phyloP scores from a whole-genome alignment of 2,888 invertebrate genomes.

The Platynereis dumerilii region DNA sequence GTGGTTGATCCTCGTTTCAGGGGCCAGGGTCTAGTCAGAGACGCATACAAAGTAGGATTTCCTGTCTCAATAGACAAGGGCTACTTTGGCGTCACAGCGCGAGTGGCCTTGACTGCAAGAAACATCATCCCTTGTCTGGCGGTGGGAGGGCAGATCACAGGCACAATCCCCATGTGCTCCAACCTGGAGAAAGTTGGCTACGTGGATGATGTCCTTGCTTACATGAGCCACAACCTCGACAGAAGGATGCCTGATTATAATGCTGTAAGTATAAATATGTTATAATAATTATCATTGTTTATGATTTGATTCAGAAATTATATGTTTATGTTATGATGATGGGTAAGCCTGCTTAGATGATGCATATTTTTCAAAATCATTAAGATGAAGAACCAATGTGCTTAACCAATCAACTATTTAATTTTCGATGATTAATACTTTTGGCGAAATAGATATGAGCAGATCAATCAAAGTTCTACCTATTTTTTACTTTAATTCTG shows the following conservation, averaged over 20 bases:
- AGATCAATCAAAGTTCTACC: too few relatives aligned
- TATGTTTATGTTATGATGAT: too few relatives aligned
- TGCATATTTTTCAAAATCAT: too few relatives aligned
- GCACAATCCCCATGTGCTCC: background rate
- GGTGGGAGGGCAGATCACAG: background rate
- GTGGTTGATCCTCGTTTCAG: background rate
- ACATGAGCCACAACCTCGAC: background rate
- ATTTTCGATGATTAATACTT: too few relatives aligned
- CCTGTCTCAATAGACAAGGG: background rate
- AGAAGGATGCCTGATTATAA: background rate
- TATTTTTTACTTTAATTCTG: too few relatives aligned
- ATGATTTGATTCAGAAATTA: too few relatives aligned
- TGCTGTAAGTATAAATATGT: background rate
- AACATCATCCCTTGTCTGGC: conserved; percentile 1
- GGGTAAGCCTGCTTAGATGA: too few relatives aligned
- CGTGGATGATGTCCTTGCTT: conserved; percentile 3
- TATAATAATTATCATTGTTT: too few relatives aligned
- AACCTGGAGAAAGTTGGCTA: conserved; percentile 7
- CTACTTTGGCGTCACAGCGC: conserved; percentile 2
- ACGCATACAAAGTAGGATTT: background rate
- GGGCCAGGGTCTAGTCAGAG: background rate
- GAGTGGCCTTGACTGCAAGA: background rate
- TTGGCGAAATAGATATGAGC: too few relatives aligned
- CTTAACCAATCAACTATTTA: too few relatives aligned
- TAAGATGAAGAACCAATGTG: too few relatives aligned